These are phyloP conservation scores for Neogobius melanostomus DNA, from an alignment of 2,113 vertebrate species.

Conservation along the genomic window DNA sequence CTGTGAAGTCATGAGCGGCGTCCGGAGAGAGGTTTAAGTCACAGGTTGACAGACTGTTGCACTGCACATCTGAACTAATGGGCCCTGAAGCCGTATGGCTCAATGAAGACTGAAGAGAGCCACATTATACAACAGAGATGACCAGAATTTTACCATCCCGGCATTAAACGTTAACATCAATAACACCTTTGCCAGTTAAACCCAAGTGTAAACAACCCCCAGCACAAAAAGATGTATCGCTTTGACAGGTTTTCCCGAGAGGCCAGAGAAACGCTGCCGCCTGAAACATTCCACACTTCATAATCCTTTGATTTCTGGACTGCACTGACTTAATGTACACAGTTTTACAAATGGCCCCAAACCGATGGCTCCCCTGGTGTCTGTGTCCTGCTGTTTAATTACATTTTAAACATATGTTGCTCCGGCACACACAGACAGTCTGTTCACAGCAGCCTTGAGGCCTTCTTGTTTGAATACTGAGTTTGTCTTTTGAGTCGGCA, in stretches of 20 bases:
- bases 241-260: conserved; percentile 26
- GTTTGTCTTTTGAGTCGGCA: conserved; percentile 51
- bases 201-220: background rate
- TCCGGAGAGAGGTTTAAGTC: conserved; percentile 38
- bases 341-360: conserved; percentile 57
- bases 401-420: conserved; percentile 77
- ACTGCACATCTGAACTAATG: conserved; percentile 36
- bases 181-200: conserved; percentile 1
- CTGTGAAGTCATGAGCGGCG: conserved; percentile 32
- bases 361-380: conserved; percentile 72
- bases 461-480: conserved; percentile 79
- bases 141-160: background rate
- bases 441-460: conserved; percentile 64
- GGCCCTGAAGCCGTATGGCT: conserved; percentile 31
- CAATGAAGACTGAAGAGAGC: conserved; percentile 32
- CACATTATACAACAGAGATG: conserved; percentile 7
- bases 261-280: conserved; percentile 17
- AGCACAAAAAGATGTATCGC: background rate
- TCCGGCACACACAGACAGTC: conserved; percentile 53
- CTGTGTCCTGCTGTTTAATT: conserved; percentile 80
- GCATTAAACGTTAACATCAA: background rate
- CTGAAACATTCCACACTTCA: conserved; percentile 38
- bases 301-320: conserved; percentile 42
- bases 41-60: conserved; percentile 51
- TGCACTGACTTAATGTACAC: conserved; percentile 57